Conservation (phyloP, 2,113 vertebrate species). For the Polypterus senegalus region DNA sequence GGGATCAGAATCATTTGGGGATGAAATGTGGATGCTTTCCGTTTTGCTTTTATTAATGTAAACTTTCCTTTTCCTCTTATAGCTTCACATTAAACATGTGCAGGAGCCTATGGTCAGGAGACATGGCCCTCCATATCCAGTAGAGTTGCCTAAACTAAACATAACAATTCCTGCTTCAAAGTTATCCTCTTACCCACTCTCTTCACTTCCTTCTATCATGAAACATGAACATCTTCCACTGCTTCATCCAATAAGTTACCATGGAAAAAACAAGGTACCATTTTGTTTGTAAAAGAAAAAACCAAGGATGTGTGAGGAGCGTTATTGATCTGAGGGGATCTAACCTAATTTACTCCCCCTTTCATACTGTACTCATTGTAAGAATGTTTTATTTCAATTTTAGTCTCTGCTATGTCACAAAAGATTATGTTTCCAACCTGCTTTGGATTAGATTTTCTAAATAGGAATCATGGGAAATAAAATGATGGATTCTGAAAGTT, state of each 20-base stretch:
- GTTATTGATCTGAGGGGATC: background rate
- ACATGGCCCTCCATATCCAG: constrained; percentile 20
- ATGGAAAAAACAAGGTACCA: constrained; percentile 47
- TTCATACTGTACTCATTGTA: too few species aligned
- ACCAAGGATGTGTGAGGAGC: fast-evolving
- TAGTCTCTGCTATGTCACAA: too few species aligned
- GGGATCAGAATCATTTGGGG: too few species aligned
- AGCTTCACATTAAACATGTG: constrained; percentile 40
- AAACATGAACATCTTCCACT: constrained; percentile 32
- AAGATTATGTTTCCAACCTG: too few species aligned
- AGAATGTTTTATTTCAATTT: too few species aligned
- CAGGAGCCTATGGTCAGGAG: constrained; percentile 30
- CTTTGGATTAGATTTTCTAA: too few species aligned
- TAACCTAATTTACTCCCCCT: too few species aligned
- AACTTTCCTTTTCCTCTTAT: constrained; percentile 22
- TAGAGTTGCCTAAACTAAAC: constrained; percentile 51
- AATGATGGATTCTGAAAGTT: too few species aligned
- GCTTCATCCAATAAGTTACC: constrained; percentile 46
- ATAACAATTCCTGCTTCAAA: constrained; percentile 32
- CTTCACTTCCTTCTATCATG: constrained; percentile 31
- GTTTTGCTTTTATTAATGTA: background rate
- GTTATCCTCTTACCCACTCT: constrained; percentile 34
- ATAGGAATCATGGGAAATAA: too few species aligned
- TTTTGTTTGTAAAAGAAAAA: background rate
- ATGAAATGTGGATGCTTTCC: too few species aligned